Percentiles rank a stretch among this genome's conserved stretches.
Conservation (phyloP, 2,888 invertebrate species). For the Noctua comes region DNA sequence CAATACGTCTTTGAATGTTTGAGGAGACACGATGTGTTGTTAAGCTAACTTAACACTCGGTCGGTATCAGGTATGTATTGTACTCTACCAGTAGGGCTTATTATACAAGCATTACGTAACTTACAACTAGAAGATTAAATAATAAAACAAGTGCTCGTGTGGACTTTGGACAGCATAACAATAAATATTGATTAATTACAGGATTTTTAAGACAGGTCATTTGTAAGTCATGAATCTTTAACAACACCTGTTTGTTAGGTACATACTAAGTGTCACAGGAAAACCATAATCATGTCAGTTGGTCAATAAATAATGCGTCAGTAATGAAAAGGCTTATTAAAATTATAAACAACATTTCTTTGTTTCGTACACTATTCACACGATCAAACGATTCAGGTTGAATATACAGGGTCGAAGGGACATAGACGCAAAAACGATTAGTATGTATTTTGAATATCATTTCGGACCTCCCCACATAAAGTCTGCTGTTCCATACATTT, state of each 20-base stretch:
- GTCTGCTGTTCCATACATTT: no score
- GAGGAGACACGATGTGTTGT: conserved; percentile 32
- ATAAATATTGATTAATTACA: background rate
- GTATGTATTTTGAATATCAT: background rate
- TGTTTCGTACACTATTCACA: background rate
- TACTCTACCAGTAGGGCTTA: background rate
- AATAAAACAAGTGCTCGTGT: background rate
- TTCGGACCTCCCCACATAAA: no score
- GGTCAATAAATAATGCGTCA: background rate
- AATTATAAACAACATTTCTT: background rate
- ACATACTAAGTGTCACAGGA: conserved; percentile 16
- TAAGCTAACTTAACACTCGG: background rate
- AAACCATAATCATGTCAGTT: conserved; percentile 17
- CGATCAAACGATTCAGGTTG: background rate
- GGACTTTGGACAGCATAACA: background rate
- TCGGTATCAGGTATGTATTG: conserved; percentile 1
- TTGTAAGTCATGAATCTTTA: background rate
- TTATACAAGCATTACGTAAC: background rate
- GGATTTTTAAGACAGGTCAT: background rate
- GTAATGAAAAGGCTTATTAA: background rate
- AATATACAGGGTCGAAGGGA: no score
- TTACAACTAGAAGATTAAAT: background rate
- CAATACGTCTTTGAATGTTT: conserved; percentile 15
- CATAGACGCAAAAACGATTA: no score
- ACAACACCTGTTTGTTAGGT: background rate